Evolutionary conservation across 2,888 invertebrate species (phyloP).

Genomic region (Phyllotreta striolata): DNA sequence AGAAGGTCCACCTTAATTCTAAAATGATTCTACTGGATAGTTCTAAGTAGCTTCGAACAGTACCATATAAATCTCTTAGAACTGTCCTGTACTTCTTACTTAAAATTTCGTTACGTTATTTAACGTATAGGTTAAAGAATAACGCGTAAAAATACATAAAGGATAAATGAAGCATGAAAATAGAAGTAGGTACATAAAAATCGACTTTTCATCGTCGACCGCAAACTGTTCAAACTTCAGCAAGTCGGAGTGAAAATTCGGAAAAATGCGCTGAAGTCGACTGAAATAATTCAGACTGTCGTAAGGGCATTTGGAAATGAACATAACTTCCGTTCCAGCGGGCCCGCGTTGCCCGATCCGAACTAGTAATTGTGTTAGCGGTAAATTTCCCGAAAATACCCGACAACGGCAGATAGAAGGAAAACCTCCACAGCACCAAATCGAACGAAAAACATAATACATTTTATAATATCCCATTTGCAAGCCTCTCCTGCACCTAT

Average conservation of each 20-base stretch:
- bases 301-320: constrained; percentile 54
- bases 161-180: not conserved
- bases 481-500: not conserved
- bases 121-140: too few species aligned
- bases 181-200: constrained; percentile 1
- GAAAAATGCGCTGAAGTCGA: constrained; percentile 30
- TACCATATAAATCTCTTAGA: too few species aligned
- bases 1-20: too few species aligned
- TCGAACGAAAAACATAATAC: too few species aligned
- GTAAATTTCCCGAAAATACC: constrained; percentile 58
- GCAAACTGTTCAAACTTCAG: constrained; percentile 22
- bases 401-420: constrained; percentile 51
- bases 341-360: constrained; percentile 58
- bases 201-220: constrained; percentile 6
- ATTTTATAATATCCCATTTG: too few species aligned
- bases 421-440: constrained; percentile 4
- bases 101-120: too few species aligned
- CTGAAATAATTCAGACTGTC: constrained; percentile 42
- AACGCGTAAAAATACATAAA: too few species aligned
- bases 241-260: constrained; percentile 28
- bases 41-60: too few species aligned
- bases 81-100: too few species aligned
- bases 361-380: constrained; percentile 60
- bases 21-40: too few species aligned
- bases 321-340: constrained; percentile 59